Base-by-base conservation (phyloP, 2,888 invertebrate species). In the Chrysolina haemoptera region DNA sequence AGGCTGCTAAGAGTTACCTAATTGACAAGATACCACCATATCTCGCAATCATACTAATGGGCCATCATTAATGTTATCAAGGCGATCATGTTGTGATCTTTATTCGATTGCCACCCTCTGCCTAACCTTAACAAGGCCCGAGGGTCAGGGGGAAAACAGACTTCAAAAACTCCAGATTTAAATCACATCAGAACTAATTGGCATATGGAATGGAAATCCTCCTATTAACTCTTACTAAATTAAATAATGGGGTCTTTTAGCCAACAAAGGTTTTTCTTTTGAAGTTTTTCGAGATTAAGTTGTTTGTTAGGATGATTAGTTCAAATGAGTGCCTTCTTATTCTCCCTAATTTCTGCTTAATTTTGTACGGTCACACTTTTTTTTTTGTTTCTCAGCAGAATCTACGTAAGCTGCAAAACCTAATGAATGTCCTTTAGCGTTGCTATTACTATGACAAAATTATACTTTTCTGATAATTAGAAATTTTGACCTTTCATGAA, bases 51-150 rank as follows among this genome's bases (percentile, higher is more conserved):
- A 75, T 78, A 66, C 81, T 82, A 84, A 83, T 84, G 83, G 82
- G 75, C 78, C 84, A 80, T 83, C 82, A 77, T 82, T 83, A 83
- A 83, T 79, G 76, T 82, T 82, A 83, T 82, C 82, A 83, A 75
- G 76, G 75, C 79, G 79, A 83, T 82, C 81, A 72, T 53, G 50
- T 50, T 55, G 53, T 67, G 67, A 67, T 77, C 75, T 78, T 81
- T 79, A 82, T 79, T 81, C 79, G 78, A 83, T 82, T 83, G 78
- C 80, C 80, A 83, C 83, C 82, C 83, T 82, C 82, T 82, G 79
- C 80, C 82, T 82, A 81, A 78, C 81, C 78, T 80, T 78, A 80
- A 78, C 75, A 79, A 79, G 78, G 71, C 78, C 72, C 50, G 64
- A 65, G 70, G 80, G 78, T 78, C 11, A n/a, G 35, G 59, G 41